phyloP scores from a whole-genome alignment of 2,888 invertebrate genomes.

The Melipona beecheii region DNA sequence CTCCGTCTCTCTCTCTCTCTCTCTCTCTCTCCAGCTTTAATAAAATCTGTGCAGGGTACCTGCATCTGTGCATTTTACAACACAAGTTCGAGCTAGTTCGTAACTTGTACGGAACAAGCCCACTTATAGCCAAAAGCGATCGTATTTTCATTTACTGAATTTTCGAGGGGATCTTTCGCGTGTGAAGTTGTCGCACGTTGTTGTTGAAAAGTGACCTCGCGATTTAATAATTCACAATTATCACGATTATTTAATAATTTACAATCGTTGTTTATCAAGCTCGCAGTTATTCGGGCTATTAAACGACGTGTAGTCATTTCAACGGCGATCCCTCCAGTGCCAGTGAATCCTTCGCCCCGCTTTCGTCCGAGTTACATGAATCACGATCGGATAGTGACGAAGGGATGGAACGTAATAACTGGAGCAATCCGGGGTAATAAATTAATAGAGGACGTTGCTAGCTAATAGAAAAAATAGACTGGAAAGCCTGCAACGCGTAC shows the following conservation, averaged over 20 bases:
- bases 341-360: not conserved
- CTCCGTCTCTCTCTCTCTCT: conserved; percentile 12
- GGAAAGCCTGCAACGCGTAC: conserved; percentile 8
- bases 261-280: too few species aligned
- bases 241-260: too few species aligned
- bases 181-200: not conserved
- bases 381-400: conserved; percentile 35
- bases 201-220: too few species aligned
- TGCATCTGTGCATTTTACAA: conserved; percentile 16
- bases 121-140: not conserved
- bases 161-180: not conserved
- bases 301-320: conserved; percentile 23
- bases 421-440: conserved; percentile 54
- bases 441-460: conserved; percentile 52
- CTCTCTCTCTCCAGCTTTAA: not conserved
- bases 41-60: conserved; percentile 23
- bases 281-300: too few species aligned
- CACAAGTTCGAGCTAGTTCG: not conserved
- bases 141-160: not conserved
- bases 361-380: conserved; percentile 23
- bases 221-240: too few species aligned
- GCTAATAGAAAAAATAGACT: conserved; percentile 57
- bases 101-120: conserved; percentile 1
- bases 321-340: not conserved
- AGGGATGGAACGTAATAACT: conserved; percentile 49